Conservation (phyloP, 2,888 invertebrate genomes). For the Pelosia muscerda region DNA sequence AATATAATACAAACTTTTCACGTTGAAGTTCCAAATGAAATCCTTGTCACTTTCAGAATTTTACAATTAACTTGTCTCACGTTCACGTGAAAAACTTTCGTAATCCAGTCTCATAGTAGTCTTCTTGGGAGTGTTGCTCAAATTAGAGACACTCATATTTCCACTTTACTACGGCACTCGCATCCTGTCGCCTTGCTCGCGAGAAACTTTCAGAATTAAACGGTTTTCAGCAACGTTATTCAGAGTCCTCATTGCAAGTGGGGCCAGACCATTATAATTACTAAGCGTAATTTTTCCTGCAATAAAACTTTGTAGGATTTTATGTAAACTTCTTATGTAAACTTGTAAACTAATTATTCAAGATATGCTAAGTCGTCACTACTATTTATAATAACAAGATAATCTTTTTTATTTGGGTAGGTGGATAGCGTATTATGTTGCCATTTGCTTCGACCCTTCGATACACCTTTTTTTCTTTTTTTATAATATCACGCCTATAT, state of each 20-base stretch:
- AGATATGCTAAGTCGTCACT: no score
- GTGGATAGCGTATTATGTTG: no score
- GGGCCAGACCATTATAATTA: constrained; percentile 39
- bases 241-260: constrained; percentile 40
- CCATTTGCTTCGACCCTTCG: no score
- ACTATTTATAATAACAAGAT: neutral
- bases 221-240: constrained; percentile 48
- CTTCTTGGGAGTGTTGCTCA: constrained; percentile 27
- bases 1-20: neutral
- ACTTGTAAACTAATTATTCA: no score
- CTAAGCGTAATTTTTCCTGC: constrained; percentile 40
- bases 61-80: neutral
- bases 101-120: constrained; percentile 14
- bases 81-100: constrained; percentile 1
- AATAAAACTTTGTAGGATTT: constrained; percentile 23
- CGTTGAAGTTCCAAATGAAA: neutral
- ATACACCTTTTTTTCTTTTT: no score
- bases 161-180: constrained; percentile 47
- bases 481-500: no score
- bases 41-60: neutral
- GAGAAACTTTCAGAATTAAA: constrained; percentile 55
- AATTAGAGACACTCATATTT: constrained; percentile 60
- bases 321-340: constrained; percentile 4
- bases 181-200: constrained; percentile 39
- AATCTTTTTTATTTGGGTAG: neutral